Conservation (phyloP, 2,797 vertebrate species). For the Chiloscyllium punctatum region DNA sequence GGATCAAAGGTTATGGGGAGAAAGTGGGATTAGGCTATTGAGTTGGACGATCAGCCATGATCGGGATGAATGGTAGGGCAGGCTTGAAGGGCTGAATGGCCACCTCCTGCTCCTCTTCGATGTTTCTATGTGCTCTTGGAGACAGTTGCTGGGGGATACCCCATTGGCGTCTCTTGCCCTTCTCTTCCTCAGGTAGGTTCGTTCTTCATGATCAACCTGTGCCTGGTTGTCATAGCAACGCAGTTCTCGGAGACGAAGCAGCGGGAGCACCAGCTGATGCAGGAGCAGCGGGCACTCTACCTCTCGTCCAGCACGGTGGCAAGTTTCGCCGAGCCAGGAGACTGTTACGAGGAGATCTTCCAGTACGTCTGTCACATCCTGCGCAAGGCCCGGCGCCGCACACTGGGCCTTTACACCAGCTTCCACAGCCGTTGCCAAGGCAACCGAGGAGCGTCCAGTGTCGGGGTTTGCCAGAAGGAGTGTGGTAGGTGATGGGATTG, state of each 20-base stretch:
- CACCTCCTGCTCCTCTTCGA: too few relatives aligned
- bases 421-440: slow-evolving; percentile 64
- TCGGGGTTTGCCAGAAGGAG: slow-evolving; percentile 46
- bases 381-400: slow-evolving; percentile 85
- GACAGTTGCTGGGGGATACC: not conserved
- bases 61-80: too few relatives aligned
- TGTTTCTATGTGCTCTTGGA: too few relatives aligned
- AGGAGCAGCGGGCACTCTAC: slow-evolving; percentile 81
- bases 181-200: slow-evolving; percentile 75
- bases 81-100: too few relatives aligned
- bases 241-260: slow-evolving; percentile 98
- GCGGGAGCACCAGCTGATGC: slow-evolving; percentile 92
- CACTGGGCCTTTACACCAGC: slow-evolving; percentile 78
- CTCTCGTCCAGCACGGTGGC: slow-evolving; percentile 85
- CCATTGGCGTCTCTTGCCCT: not conserved
- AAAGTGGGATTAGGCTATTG: too few relatives aligned
- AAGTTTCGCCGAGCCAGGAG: slow-evolving; percentile 83
- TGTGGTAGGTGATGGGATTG: slow-evolving; percentile 54
- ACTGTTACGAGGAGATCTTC: slow-evolving; percentile 96
- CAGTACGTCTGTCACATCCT: slow-evolving; percentile 88
- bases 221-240: slow-evolving; percentile 93
- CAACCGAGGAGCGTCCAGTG: slow-evolving; percentile 46
- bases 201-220: slow-evolving; percentile 99
- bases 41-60: too few relatives aligned
- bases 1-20: too few relatives aligned